Evolutionary conservation across 1,140 invertebrate species (phyloP).

Genomic region (Neotoxoptera formosana): DNA sequence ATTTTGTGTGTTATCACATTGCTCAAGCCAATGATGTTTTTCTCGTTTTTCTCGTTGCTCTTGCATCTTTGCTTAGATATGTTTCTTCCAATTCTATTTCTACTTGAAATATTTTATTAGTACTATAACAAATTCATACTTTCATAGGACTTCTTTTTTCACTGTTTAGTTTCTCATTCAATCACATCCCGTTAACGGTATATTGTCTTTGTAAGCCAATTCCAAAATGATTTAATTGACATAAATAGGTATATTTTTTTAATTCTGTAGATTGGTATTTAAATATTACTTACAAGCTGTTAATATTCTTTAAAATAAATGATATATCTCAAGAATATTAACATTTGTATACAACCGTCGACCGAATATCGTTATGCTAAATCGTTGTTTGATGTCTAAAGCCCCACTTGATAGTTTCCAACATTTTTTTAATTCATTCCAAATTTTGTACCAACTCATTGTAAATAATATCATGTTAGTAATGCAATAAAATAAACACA

Average conservation of each 20-base stretch:
- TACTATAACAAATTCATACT: no score
- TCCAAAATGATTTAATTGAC: slow-evolving; percentile 61
- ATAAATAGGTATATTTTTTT: neutral
- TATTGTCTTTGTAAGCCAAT: slow-evolving; percentile 64
- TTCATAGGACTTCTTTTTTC: slow-evolving; percentile 60
- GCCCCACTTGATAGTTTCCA: slow-evolving; percentile 68
- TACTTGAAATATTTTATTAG: slow-evolving; percentile 62
- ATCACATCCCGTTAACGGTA: slow-evolving; percentile 63
- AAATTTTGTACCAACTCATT: slow-evolving; percentile 65
- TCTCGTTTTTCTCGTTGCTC: slow-evolving; percentile 64
- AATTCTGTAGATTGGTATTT: neutral
- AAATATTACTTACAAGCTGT: slow-evolving; percentile 67
- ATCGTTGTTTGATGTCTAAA: slow-evolving; percentile 71
- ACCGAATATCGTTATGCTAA: slow-evolving; percentile 64
- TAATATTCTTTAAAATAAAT: slow-evolving; percentile 68
- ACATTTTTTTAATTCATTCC: slow-evolving; percentile 68
- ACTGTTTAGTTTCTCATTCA: slow-evolving; percentile 60
- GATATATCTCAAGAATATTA: slow-evolving; percentile 70
- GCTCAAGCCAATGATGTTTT: slow-evolving; percentile 64
- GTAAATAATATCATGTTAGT: slow-evolving; percentile 39
- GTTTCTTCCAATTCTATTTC: slow-evolving; percentile 64
- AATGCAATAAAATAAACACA: neutral
- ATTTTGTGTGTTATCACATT: slow-evolving; percentile 64
- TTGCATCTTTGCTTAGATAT: slow-evolving; percentile 62
- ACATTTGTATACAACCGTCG: slow-evolving; percentile 65